Conservation (phyloP, 2,113 vertebrate genomes). For the Xiphorhynchus elegans region DNA sequence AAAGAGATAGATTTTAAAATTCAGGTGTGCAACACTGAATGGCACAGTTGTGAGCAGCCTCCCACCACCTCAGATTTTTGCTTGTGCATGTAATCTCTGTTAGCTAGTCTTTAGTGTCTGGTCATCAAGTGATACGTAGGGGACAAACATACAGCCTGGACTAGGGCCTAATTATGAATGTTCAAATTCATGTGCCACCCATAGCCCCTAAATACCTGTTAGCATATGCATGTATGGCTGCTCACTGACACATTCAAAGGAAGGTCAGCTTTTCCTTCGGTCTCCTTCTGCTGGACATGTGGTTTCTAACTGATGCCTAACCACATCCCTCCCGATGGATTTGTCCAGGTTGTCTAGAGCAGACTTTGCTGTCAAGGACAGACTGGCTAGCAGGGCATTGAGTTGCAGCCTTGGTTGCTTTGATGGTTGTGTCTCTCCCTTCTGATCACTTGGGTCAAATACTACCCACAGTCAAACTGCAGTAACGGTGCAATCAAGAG, state of each 20-base stretch:
- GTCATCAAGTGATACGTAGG: background rate
- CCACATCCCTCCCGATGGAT: background rate
- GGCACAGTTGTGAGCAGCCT: background rate
- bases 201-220: background rate
- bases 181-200: background rate
- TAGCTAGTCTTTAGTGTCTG: background rate
- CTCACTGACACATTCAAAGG: background rate
- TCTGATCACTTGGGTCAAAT: background rate
- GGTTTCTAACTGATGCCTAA: background rate
- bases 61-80: background rate
- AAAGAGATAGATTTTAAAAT: background rate
- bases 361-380: background rate
- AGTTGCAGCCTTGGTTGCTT: background rate
- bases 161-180: background rate
- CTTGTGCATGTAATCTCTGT: background rate
- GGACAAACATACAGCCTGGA: background rate
- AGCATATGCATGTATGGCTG: background rate
- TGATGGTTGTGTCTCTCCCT: background rate
- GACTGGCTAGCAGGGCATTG: accelerated
- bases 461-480: background rate
- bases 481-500: background rate
- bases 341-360: background rate
- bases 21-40: background rate
- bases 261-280: background rate
- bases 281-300: background rate